Percentiles rank a stretch among this genome's conserved stretches.
Evolutionary conservation across 2,113 vertebrate species (phyloP).

Genomic region (Thomomys bottae): DNA sequence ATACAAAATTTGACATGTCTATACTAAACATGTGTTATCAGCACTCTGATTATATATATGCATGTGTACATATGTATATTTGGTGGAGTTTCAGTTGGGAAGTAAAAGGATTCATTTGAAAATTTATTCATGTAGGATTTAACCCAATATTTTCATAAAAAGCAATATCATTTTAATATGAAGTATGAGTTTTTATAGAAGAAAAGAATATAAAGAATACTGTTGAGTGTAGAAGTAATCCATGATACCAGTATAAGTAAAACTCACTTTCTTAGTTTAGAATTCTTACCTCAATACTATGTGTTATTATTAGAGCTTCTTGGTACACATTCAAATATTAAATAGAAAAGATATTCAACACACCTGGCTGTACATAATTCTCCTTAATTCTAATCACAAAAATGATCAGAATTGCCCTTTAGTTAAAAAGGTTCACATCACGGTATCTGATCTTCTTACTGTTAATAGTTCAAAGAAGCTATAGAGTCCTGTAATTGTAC

Average conservation of each 20-base stretch:
- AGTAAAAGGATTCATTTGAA: slow-evolving; percentile 48
- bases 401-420: slow-evolving; percentile 67
- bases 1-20: slow-evolving; percentile 44
- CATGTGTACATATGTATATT: no score
- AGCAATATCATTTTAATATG: background rate
- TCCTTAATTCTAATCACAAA: slow-evolving; percentile 68
- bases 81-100: background rate
- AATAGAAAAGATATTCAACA: slow-evolving; percentile 56
- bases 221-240: slow-evolving; percentile 9
- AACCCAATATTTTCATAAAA: background rate
- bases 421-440: slow-evolving; percentile 57
- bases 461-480: slow-evolving; percentile 55
- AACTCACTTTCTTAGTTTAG: slow-evolving; percentile 71
- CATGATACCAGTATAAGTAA: slow-evolving; percentile 40
- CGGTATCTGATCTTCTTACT: slow-evolving; percentile 51
- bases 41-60: slow-evolving; percentile 33
- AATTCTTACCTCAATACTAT: slow-evolving; percentile 60
- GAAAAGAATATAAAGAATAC: slow-evolving; percentile 34
- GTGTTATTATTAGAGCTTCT: slow-evolving; percentile 58
- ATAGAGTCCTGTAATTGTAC: background rate
- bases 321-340: slow-evolving; percentile 56
- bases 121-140: slow-evolving; percentile 33
- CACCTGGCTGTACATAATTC: slow-evolving; percentile 73
- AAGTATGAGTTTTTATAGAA: slow-evolving; percentile 42
- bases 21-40: background rate